Evolutionary conservation across 2,797 vertebrate species (phyloP).

Genomic region (Malacoctenus gilli): DNA sequence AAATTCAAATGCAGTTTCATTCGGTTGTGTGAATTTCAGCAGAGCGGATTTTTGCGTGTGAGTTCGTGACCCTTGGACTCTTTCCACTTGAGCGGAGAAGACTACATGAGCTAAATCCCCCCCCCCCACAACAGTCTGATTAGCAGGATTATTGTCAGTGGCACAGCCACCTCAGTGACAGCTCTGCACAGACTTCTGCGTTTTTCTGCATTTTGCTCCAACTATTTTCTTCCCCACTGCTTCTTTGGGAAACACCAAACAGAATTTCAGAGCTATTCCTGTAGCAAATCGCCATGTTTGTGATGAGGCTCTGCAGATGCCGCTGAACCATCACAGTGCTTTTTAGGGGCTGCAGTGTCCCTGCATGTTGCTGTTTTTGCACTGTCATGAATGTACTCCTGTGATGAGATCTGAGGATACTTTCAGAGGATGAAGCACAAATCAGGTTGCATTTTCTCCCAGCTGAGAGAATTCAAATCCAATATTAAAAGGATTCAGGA

Average conservation of each 20-base stretch:
- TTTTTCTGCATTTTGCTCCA: conserved; percentile 5
- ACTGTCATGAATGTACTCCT: neutral
- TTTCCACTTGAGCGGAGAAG: conserved; percentile 28
- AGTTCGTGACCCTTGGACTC: conserved; percentile 31
- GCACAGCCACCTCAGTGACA: conserved; percentile 49
- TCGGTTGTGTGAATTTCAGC: conserved; percentile 6
- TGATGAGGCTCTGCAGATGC: too few species aligned
- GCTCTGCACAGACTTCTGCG: conserved; percentile 28
- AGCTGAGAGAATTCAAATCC: too few species aligned
- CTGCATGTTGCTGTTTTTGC: neutral
- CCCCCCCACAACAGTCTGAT: conserved; percentile 50
- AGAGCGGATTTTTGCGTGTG: conserved; percentile 20
- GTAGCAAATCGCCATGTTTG: too few species aligned
- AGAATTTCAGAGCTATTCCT: too few species aligned
- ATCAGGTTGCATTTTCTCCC: too few species aligned
- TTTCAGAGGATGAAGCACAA: too few species aligned
- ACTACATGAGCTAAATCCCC: conserved; percentile 27
- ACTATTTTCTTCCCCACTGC: conserved; percentile 1
- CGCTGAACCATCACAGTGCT: too few species aligned
- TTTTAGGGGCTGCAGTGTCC: too few species aligned
- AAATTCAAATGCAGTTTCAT: conserved; percentile 16
- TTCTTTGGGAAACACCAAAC: conserved; percentile 9
- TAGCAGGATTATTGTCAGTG: conserved; percentile 69
- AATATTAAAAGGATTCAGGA: too few species aligned
- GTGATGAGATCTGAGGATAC: too few species aligned